Conservation (phyloP, 2,113 vertebrate species). For the Aspiorhynchus laticeps region DNA sequence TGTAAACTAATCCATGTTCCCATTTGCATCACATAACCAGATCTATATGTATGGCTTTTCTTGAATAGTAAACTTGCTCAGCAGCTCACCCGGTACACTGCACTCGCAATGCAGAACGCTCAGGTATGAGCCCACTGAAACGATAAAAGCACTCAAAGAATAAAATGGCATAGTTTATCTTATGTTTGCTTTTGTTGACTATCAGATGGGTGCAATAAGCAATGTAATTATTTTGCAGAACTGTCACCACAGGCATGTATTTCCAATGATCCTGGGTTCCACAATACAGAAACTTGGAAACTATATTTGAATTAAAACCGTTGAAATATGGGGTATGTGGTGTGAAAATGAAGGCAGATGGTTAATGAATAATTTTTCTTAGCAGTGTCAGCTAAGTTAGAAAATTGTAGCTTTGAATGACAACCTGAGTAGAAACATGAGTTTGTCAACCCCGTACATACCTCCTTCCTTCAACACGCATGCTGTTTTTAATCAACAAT, state of each 20-base stretch:
- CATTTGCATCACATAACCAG: neutral
- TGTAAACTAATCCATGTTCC: neutral
- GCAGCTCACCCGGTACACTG: neutral
- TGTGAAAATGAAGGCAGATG: conserved; percentile 13
- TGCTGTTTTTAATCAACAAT: conserved; percentile 44
- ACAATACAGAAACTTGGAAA: neutral
- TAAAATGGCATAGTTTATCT: neutral
- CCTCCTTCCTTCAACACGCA: conserved; percentile 12
- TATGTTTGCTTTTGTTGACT: neutral
- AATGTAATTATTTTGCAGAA: neutral
- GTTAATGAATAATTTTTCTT: neutral
- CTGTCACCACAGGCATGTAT: neutral
- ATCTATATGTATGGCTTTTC: neutral
- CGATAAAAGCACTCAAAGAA: neutral
- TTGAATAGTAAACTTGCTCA: neutral
- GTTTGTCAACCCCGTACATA: neutral
- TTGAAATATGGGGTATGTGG: conserved; percentile 11
- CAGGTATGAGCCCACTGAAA: neutral
- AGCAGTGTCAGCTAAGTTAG: neutral
- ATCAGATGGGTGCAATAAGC: neutral
- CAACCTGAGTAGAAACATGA: neutral
- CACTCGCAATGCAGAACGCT: neutral
- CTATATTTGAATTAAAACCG: neutral
- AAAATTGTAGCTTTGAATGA: conserved; percentile 23
- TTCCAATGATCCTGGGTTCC: neutral